Base-by-base conservation (phyloP, 2,113 vertebrate genomes). In the Bungarus multicinctus region DNA sequence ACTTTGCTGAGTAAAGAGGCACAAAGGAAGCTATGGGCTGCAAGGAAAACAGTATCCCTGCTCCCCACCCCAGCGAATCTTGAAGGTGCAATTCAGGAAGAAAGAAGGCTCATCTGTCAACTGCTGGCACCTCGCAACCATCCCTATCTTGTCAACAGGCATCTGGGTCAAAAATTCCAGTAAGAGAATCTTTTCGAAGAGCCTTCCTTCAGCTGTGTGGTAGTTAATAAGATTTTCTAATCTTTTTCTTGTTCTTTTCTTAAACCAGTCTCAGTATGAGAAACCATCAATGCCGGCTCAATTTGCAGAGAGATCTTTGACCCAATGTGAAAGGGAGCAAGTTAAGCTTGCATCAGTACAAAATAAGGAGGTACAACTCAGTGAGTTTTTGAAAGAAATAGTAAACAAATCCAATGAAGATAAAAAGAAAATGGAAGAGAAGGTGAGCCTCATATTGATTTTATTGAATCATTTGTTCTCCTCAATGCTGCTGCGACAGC, bases 361-460 rank as follows among this genome's bases (percentile, higher is more conserved):
- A 95, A 98, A 97, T 94, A 99, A 99, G 93, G 97, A 98, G 30
- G 93, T 98, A 43, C 98, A 98, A 6, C 97, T 99, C 93, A 98
- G 97, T 91, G 98, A 99, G 92, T 97, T 98, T 91, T 97, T 98
- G 94, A 99, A 98, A 94, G 98, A 99, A 92, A 98, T 98, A 95
- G 96, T 98, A 89, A 98, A 97, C 86, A 99, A 98, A 95, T 98
- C 98, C 60, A 97, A 95, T 25, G 99, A 99, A 88, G 99, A 99
- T 93, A 98, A 98, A 91, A 98, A 98, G 95, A 99, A 99, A 96
- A 97, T 99, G 97, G 99, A 99, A 91, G 99, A 99, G 93, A 99
- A 99, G 98, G 99, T 99, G 96, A 93, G 96, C 95, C 54, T 85
- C 34, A 94, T 90, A 94, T 69, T 45, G 74, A 30, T 91, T 93